phyloP scores from a whole-genome alignment of 1,140 invertebrate species.

The Melitaea cinxia region DNA sequence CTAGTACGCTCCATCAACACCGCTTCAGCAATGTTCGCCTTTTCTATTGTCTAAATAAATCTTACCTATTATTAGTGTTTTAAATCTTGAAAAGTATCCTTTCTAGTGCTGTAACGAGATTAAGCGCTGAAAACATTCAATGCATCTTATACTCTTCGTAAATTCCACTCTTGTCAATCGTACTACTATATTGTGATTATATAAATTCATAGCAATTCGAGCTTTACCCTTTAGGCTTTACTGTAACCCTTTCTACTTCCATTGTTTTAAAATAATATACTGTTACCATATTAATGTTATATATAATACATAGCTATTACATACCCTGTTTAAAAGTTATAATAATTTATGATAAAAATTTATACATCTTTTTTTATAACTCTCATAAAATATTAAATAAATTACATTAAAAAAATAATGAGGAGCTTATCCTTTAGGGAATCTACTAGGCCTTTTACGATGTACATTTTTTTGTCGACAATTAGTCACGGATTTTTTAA shows the following conservation, averaged over 20 bases:
- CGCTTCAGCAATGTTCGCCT: conserved; percentile 39
- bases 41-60: conserved; percentile 32
- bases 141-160: neutral
- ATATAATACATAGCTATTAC: conserved; percentile 24
- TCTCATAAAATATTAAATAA: conserved; percentile 20
- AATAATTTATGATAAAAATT: conserved; percentile 15
- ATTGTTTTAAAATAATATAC: conserved; percentile 42
- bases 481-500: conserved; percentile 52
- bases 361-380: conserved; percentile 22
- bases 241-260: conserved; percentile 45
- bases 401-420: conserved; percentile 55
- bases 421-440: conserved; percentile 78
- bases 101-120: conserved; percentile 15
- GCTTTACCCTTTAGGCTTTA: conserved; percentile 57
- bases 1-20: conserved; percentile 25
- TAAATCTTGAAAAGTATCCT: conserved; percentile 28
- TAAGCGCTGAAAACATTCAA: conserved; percentile 7
- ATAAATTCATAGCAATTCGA: conserved; percentile 46
- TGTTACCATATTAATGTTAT: conserved; percentile 33
- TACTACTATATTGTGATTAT: conserved; percentile 33
- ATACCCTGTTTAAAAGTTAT: conserved; percentile 2
- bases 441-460: conserved; percentile 61
- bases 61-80: conserved; percentile 28
- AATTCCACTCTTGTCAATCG: conserved; percentile 3
- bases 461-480: conserved; percentile 44